Evolutionary conservation across 2,888 invertebrate genomes (phyloP).

Genomic region (Zygogramma bicolorata): DNA sequence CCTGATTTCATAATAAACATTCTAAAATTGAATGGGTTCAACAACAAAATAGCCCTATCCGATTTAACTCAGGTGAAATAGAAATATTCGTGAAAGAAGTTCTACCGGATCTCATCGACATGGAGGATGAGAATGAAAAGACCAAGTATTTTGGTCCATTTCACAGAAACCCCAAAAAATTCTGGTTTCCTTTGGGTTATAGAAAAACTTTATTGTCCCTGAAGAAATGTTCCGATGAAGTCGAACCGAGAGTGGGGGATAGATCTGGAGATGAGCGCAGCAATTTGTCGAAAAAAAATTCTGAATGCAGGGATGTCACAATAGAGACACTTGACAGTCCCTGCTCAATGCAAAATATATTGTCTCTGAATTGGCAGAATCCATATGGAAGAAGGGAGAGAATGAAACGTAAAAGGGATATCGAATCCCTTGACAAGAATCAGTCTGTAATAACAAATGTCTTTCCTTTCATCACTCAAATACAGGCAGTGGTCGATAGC

Average conservation of each 20-base stretch:
- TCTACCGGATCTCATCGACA: not conserved
- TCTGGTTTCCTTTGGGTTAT: not conserved
- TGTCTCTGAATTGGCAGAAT: not conserved
- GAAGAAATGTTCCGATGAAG: not conserved
- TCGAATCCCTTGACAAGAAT: not conserved
- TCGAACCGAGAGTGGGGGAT: too few species aligned
- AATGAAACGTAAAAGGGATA: not conserved
- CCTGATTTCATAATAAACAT: not conserved
- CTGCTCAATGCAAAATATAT: not conserved
- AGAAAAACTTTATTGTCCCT: not conserved
- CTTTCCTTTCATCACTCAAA: not conserved
- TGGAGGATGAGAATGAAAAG: not conserved
- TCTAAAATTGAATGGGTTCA: not conserved
- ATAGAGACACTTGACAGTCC: not conserved
- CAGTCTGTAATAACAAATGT: not conserved
- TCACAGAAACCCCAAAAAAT: not conserved
- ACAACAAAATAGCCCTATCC: not conserved
- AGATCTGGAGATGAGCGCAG: too few species aligned
- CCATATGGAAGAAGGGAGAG: not conserved
- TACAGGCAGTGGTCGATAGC: not conserved
- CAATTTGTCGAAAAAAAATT: too few species aligned
- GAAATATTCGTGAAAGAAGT: not conserved
- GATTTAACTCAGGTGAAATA: not conserved
- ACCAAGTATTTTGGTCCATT: not conserved
- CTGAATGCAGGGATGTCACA: not conserved